A percentile compares a stretch with the other conserved stretches of the same genome.
These are phyloP conservation scores for Syngnathus acus DNA, from an alignment of 2,797 vertebrate species.

Conservation along the genomic window DNA sequence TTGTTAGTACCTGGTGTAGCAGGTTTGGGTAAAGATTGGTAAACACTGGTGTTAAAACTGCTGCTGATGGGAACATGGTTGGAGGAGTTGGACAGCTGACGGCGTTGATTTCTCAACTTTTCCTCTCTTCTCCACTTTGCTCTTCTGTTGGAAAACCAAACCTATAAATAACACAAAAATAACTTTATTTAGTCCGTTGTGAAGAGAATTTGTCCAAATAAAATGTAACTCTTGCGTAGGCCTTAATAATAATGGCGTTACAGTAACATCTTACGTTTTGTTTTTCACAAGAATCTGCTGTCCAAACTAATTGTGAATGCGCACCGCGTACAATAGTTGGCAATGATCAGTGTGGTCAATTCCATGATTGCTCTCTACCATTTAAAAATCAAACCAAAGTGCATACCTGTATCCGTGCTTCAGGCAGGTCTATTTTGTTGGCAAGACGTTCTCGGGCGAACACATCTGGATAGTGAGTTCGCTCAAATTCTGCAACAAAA, in stretches of 20 bases:
- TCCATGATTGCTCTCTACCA: no score
- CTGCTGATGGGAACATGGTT: conserved; percentile 97
- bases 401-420: conserved; percentile 98
- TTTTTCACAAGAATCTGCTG: no score
- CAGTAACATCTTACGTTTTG: background rate
- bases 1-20: conserved; percentile 80
- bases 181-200: background rate
- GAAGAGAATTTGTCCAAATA: background rate
- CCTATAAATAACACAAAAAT: conserved; percentile 59
- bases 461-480: conserved; percentile 98
- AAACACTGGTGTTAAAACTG: conserved; percentile 93
- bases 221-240: background rate
- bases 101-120: conserved; percentile 91
- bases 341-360: no score
- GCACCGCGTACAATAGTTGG: no score
- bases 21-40: conserved; percentile 88
- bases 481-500: conserved; percentile 85
- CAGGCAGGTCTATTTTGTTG: conserved; percentile 97
- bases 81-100: conserved; percentile 88
- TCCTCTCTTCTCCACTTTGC: conserved; percentile 98
- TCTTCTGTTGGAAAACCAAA: conserved; percentile 98
- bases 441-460: conserved; percentile 97
- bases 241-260: background rate
- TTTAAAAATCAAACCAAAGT: background rate
- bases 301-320: no score